Conservation (phyloP, 2,113 vertebrate genomes). For the Nothobranchius kuhntae region DNA sequence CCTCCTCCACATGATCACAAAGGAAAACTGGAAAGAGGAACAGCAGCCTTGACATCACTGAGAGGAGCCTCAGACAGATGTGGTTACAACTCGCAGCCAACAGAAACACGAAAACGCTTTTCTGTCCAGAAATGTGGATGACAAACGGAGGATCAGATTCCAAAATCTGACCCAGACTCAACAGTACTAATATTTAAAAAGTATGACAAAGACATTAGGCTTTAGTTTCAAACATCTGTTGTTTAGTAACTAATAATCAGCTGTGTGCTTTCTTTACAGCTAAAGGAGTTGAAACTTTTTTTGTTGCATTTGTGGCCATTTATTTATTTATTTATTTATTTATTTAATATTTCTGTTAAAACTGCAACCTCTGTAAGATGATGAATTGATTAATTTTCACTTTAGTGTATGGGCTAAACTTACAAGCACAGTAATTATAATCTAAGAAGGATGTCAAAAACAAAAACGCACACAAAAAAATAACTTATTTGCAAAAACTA, state of each 20-base stretch:
- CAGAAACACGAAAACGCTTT: constrained; percentile 11
- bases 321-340: no score
- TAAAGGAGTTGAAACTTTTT: no score
- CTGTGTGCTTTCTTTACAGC: neutral
- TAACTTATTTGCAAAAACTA: no score
- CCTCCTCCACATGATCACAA: constrained; percentile 13
- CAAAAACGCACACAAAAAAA: no score
- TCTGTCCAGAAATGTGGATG: neutral
- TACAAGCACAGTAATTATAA: no score
- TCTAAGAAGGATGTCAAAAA: no score
- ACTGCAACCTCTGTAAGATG: neutral
- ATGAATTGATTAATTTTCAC: neutral
- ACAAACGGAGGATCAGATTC: constrained; percentile 1
- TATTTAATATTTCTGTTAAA: no score
- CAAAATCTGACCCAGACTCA: neutral
- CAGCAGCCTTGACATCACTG: constrained; percentile 16
- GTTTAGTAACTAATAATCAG: neutral
- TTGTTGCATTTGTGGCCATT: no score
- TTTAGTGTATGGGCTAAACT: no score
- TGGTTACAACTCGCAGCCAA: constrained; percentile 11
- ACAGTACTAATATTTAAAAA: neutral
- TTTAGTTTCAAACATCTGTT: neutral
- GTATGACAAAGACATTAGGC: no score
- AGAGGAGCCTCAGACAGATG: constrained; percentile 26
- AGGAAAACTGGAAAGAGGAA: constrained; percentile 24